Evolutionary conservation across 2,888 invertebrate species (phyloP).

Genomic region (Hyposoter didymator): DNA sequence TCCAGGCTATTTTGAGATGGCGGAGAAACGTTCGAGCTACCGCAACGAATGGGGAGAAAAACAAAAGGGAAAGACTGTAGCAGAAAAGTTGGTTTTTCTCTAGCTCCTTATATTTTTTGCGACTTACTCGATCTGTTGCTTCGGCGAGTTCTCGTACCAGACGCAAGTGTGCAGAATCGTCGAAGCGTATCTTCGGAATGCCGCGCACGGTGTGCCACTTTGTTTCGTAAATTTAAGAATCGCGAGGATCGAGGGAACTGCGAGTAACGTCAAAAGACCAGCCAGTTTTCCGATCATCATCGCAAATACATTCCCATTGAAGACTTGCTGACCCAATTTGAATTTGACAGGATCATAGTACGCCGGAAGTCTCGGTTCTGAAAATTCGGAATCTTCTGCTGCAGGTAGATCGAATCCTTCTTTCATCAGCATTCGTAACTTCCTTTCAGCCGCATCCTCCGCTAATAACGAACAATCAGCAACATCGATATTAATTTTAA

Average conservation of each 20-base stretch:
- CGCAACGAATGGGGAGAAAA: slow-evolving; percentile 11
- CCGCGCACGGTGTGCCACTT: slow-evolving; percentile 88
- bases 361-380: slow-evolving; percentile 86
- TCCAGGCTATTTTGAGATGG: slow-evolving; percentile 48
- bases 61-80: not conserved
- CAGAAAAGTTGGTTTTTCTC: not conserved
- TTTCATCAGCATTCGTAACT: slow-evolving; percentile 74
- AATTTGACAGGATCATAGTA: slow-evolving; percentile 89
- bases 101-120: not conserved
- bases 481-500: not conserved
- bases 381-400: slow-evolving; percentile 69
- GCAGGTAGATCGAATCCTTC: slow-evolving; percentile 76
- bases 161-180: slow-evolving; percentile 91
- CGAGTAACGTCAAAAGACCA: slow-evolving; percentile 91
- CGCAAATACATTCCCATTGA: slow-evolving; percentile 89
- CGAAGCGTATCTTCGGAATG: slow-evolving; percentile 91
- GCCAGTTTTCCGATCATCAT: slow-evolving; percentile 90
- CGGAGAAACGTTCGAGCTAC: not conserved
- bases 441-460: slow-evolving; percentile 74
- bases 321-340: slow-evolving; percentile 89
- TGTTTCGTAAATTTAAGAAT: slow-evolving; percentile 90
- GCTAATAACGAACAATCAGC: slow-evolving; percentile 29
- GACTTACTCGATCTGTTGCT: slow-evolving; percentile 75
- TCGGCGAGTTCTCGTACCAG: slow-evolving; percentile 91
- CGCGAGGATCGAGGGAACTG: slow-evolving; percentile 90